These are phyloP conservation scores for Athalia cordata DNA, from an alignment of 2,888 invertebrate genomes.

Conservation along the genomic window DNA sequence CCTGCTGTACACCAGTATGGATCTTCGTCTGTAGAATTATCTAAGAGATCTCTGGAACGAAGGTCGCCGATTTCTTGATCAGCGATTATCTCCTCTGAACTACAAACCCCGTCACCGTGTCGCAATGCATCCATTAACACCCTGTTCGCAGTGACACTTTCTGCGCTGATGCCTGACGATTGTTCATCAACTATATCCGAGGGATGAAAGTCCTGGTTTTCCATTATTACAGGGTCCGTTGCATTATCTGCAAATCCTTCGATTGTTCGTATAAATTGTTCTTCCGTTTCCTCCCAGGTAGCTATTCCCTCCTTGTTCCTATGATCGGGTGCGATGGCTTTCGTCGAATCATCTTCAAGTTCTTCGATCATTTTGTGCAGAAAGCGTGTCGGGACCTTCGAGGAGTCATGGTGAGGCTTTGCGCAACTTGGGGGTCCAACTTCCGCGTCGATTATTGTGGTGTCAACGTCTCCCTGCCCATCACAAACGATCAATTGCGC, in stretches of 20 bases:
- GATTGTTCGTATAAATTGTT: constrained; percentile 58
- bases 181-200: neutral
- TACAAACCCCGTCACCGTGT: neutral
- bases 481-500: constrained; percentile 48
- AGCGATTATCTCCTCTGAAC: neutral
- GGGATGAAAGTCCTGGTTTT: neutral
- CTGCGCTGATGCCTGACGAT: neutral
- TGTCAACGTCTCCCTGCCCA: constrained; percentile 60
- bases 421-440: constrained; percentile 16
- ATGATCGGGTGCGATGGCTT: constrained; percentile 43
- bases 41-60: constrained; percentile 8
- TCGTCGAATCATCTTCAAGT: constrained; percentile 51
- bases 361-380: constrained; percentile 60
- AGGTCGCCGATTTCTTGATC: neutral
- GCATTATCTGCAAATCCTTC: constrained; percentile 45
- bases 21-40: constrained; percentile 21
- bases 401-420: constrained; percentile 41
- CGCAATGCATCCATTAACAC: neutral
- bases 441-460: constrained; percentile 24
- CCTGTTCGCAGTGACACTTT: neutral
- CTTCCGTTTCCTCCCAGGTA: constrained; percentile 59
- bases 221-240: neutral
- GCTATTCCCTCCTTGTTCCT: constrained; percentile 47
- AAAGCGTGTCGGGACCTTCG: constrained; percentile 52
- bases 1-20: constrained; percentile 39